Evolutionary conservation across 2,797 vertebrate genomes (phyloP).

Genomic region (Allobates femoralis): DNA sequence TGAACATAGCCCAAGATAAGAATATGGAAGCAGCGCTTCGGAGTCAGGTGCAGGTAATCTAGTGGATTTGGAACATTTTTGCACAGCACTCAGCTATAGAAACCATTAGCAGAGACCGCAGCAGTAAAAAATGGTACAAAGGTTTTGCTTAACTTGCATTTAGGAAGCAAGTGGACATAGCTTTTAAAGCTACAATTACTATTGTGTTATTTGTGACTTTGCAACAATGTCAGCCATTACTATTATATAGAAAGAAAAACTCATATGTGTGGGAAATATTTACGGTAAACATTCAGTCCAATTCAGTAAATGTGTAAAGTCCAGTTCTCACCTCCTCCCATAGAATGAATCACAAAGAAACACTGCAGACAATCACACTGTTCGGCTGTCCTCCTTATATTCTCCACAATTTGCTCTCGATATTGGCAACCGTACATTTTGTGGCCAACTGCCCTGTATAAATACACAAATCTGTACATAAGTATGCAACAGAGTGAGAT

Average conservation of each 20-base stretch:
- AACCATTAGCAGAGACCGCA: too few species aligned
- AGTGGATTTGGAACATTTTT: too few species aligned
- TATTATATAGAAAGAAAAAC: not conserved
- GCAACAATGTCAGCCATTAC: not conserved
- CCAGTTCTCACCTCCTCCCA: conserved; percentile 92
- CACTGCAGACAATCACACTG: conserved; percentile 94
- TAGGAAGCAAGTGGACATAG: too few species aligned
- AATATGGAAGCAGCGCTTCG: too few species aligned
- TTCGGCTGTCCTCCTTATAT: conserved; percentile 87
- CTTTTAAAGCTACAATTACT: not conserved
- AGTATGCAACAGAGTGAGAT: not conserved
- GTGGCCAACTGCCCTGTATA: conserved; percentile 90
- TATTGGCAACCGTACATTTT: conserved; percentile 86
- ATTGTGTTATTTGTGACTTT: not conserved
- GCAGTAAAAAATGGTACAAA: too few species aligned
- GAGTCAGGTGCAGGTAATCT: too few species aligned
- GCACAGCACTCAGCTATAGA: too few species aligned
- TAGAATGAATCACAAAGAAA: conserved; percentile 96
- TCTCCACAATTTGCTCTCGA: conserved; percentile 87
- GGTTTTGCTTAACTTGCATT: too few species aligned
- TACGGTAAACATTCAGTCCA: not conserved
- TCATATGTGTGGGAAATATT: not conserved
- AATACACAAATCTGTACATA: not conserved
- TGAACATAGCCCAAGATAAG: too few species aligned
- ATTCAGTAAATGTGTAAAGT: not conserved